phyloP scores from a whole-genome alignment of 2,113 vertebrate species.

The Emberiza fucata region DNA sequence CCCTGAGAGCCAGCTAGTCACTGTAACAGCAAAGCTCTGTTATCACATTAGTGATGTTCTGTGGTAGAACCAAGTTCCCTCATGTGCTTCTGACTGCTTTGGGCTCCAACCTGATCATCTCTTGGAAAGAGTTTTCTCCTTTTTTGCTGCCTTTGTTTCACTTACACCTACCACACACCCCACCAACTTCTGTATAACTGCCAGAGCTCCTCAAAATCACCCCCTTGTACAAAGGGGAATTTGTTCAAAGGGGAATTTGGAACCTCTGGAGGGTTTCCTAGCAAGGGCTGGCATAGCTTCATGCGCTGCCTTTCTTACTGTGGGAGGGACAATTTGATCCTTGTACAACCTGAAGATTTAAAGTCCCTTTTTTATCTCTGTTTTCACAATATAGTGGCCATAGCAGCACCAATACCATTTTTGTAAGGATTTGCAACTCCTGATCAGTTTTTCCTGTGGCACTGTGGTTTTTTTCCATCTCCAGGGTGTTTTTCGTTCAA shows the following conservation, averaged over 20 bases:
- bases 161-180: not conserved
- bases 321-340: not conserved
- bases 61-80: not conserved
- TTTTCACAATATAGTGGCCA: not conserved
- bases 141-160: not conserved
- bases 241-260: not conserved
- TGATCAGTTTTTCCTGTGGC: not conserved
- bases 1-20: not conserved
- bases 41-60: not conserved
- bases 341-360: not conserved
- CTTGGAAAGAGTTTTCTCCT: not conserved
- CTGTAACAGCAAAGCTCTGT: not conserved
- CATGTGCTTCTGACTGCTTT: not conserved
- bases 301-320: accelerated
- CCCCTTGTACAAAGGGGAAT: not conserved
- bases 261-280: not conserved
- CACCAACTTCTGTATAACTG: not conserved
- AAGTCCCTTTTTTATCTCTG: not conserved
- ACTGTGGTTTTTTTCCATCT: not conserved
- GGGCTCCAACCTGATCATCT: not conserved
- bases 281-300: not conserved
- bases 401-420: not conserved
- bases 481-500: not conserved
- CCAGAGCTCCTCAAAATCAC: not conserved
- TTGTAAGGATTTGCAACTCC: not conserved